These are phyloP conservation scores for Heteronetta atricapilla DNA, from an alignment of 2,113 vertebrate species.

Conservation along the genomic window DNA sequence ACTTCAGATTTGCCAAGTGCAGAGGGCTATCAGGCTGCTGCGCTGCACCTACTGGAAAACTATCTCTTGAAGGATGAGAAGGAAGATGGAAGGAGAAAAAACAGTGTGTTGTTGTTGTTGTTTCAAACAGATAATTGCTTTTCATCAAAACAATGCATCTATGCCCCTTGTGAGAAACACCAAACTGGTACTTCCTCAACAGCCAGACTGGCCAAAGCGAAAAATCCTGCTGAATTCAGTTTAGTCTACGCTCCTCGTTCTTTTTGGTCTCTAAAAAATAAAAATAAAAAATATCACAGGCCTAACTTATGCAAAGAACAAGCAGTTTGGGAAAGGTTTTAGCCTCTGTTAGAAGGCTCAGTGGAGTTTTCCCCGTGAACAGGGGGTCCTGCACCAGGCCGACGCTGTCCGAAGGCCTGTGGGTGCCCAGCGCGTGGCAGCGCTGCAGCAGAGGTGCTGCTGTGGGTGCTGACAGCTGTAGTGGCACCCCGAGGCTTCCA, in stretches of 20 bases:
- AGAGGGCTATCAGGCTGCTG: background rate
- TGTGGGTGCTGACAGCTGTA: background rate
- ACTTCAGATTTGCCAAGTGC: background rate
- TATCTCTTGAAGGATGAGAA: background rate
- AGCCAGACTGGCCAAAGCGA: background rate
- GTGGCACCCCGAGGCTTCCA: background rate
- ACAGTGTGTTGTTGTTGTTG: background rate
- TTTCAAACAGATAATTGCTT: background rate
- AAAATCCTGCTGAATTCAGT: background rate
- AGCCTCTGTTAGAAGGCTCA: background rate
- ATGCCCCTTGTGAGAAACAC: background rate
- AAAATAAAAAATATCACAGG: background rate
- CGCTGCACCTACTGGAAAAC: background rate
- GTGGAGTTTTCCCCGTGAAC: background rate
- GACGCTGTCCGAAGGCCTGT: rapidly evolving
- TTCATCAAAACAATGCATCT: background rate
- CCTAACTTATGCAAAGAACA: background rate
- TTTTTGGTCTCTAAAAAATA: background rate
- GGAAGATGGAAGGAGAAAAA: background rate
- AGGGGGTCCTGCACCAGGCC: rapidly evolving
- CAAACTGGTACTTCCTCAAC: background rate
- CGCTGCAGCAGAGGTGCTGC: rapidly evolving
- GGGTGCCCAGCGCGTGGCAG: rapidly evolving
- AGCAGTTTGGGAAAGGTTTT: background rate
- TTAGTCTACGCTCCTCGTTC: background rate